Base-by-base conservation (phyloP, 2,888 invertebrate species). In the Dryocosmus kuriphilus region DNA sequence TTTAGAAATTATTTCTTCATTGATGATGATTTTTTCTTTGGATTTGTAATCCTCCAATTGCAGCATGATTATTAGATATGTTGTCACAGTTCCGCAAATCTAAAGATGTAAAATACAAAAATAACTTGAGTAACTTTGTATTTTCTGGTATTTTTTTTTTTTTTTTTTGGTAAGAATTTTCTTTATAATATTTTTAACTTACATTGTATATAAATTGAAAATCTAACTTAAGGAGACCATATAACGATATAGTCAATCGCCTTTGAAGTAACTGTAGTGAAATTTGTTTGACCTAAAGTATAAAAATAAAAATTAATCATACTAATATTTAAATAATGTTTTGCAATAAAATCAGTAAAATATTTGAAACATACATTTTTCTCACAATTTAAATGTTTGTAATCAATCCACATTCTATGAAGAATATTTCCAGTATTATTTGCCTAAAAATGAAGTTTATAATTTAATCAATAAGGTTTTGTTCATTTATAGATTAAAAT, bases 51-150 rank as follows among this genome's bases (percentile, higher is more conserved):
- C 71, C 30, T 71, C 51, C 16, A 71, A 14, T 71, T 71, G 71
- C 6, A 71, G 51, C 71, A 71, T 71, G 9, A 71, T 51, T 30
- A 71, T 71, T 19, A 71, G 1, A 32, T 71, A 71, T 11, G 71
- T 71, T 27, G 71, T 71, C 30, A 71, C 46, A 46, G 71, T 71
- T 55, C 71, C 71, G n/a, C n/a, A 51, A 51, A 71, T 71, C 71
- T 71, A 14, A 14, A 30, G 19, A 67, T 9, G 27, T 30, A 46
- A 22, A 55, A 55, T 55, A 0, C 0, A n/a, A 51, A 27, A 16
- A n/a, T 22, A 1, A 24, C 4, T 41, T 16, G 22, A 16, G n/a
- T n/a, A 35, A 63, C n/a, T n/a, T 6, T n/a, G 9, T 38, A 63
- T 16, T 62, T 62, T 11, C 32, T 19, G 27, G 27, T 61, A 32